A percentile compares a stretch with the other conserved stretches of the same genome.
These are phyloP conservation scores for Melolontha melolontha DNA, from an alignment of 2,888 invertebrate species.

Conservation along the genomic window DNA sequence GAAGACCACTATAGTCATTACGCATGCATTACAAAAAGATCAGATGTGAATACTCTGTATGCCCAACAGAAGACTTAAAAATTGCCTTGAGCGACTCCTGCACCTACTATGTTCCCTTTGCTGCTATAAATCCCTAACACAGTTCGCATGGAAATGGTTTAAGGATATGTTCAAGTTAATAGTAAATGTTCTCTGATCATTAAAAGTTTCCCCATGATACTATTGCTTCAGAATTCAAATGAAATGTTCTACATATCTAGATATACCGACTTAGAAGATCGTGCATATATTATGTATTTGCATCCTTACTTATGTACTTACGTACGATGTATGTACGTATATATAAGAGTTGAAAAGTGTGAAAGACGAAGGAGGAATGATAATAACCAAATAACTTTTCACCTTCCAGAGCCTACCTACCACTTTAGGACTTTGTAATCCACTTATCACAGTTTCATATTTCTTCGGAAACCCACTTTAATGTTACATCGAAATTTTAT, in stretches of 20 bases:
- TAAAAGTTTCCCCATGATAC: slow-evolving; percentile 18
- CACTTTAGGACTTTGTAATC: slow-evolving; percentile 17
- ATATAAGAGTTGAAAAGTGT: background rate
- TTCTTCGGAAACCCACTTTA: slow-evolving; percentile 7
- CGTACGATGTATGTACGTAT: background rate
- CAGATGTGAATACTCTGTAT: too few relatives aligned
- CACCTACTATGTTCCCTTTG: background rate
- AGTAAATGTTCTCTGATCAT: background rate
- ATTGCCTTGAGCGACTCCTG: background rate
- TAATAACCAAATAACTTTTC: slow-evolving; percentile 22
- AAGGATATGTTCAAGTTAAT: too few relatives aligned
- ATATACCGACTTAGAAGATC: too few relatives aligned
- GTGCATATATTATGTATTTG: background rate
- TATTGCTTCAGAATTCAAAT: background rate
- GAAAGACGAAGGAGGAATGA: slow-evolving; percentile 10
- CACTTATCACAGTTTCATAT: slow-evolving; percentile 29
- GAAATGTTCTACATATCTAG: too few relatives aligned
- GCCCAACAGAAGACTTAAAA: background rate
- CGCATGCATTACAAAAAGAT: too few relatives aligned
- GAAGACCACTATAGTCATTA: too few relatives aligned
- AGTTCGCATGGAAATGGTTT: slow-evolving; percentile 3
- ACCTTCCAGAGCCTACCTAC: background rate
- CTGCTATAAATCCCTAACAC: slow-evolving; percentile 11
- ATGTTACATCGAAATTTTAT: slow-evolving; percentile 13
- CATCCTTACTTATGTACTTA: background rate